phyloP scores from a whole-genome alignment of 92 coral and sea anemone genomes.

The Chrysogorgia sp. region DNA sequence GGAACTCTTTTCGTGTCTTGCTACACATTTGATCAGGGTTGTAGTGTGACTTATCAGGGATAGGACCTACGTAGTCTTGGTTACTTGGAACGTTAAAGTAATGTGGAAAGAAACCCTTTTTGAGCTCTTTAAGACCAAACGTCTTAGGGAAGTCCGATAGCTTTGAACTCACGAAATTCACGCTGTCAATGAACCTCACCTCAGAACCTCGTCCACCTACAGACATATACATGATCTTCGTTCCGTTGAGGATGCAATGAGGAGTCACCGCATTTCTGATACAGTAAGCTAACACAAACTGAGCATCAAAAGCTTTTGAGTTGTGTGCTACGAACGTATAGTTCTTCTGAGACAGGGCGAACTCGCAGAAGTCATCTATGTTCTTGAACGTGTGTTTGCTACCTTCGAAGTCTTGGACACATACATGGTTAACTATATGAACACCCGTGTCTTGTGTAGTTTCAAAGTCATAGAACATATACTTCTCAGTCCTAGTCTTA shows the following conservation, averaged over 20 bases:
- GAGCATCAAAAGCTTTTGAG: constrained; percentile 13
- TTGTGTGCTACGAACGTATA: constrained; percentile 37
- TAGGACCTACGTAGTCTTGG: constrained; percentile 14
- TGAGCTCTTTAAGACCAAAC: constrained; percentile 8
- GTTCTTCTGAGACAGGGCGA: neutral
- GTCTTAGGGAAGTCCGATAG: constrained; percentile 18
- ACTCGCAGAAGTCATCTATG: constrained; percentile 23
- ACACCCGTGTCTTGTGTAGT: neutral
- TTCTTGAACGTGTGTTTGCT: neutral
- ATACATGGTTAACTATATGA: constrained; percentile 4
- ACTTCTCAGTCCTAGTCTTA: constrained; percentile 16
- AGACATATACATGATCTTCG: constrained; percentile 18
- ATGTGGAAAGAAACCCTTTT: constrained; percentile 14
- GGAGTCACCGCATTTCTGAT: neutral
- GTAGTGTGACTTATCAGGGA: neutral
- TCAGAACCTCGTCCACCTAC: neutral
- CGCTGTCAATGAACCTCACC: constrained; percentile 6
- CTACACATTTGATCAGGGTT: neutral
- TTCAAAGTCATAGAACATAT: neutral
- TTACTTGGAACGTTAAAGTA: constrained; percentile 1
- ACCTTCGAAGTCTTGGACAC: neutral
- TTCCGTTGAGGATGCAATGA: constrained; percentile 12
- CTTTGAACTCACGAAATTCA: neutral
- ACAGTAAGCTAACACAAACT: neutral
- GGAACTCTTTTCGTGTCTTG: neutral